Percentiles rank a stretch among this genome's conserved stretches.
Conservation (phyloP, 2,888 invertebrate genomes). For the Acronicta alni region DNA sequence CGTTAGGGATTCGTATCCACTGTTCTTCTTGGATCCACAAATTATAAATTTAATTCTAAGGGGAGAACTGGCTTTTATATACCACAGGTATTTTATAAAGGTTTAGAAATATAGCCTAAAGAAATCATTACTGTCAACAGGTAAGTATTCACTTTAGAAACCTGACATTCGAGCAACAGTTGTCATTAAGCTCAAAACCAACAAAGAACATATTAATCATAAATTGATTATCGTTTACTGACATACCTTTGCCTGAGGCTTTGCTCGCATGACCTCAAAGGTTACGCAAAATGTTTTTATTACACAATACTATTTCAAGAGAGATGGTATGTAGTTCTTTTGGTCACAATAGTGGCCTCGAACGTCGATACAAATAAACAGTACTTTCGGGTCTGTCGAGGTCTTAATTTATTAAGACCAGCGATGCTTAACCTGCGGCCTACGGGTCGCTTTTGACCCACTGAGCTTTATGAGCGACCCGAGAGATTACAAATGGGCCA, state of each 20-base stretch:
- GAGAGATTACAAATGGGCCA: neutral
- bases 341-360: neutral
- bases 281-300: constrained; percentile 45
- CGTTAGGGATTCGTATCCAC: too few species aligned
- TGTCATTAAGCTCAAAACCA: constrained; percentile 33
- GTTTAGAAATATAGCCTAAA: neutral
- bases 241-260: constrained; percentile 29
- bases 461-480: neutral
- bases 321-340: constrained; percentile 24
- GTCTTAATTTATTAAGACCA: constrained; percentile 1
- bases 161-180: constrained; percentile 1
- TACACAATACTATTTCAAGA: constrained; percentile 35
- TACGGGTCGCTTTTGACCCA: constrained; percentile 1
- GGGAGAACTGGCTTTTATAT: too few species aligned
- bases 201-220: constrained; percentile 39
- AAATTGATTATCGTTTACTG: constrained; percentile 37
- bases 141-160: neutral
- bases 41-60: too few species aligned
- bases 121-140: neutral
- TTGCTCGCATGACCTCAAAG: constrained; percentile 27
- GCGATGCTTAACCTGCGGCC: neutral
- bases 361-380: constrained; percentile 2
- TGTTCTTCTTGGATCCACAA: too few species aligned
- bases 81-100: too few species aligned
- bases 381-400: neutral